Conservation (phyloP, 2,888 invertebrate species). For the Parapristionchus giblindavisi region DNA sequence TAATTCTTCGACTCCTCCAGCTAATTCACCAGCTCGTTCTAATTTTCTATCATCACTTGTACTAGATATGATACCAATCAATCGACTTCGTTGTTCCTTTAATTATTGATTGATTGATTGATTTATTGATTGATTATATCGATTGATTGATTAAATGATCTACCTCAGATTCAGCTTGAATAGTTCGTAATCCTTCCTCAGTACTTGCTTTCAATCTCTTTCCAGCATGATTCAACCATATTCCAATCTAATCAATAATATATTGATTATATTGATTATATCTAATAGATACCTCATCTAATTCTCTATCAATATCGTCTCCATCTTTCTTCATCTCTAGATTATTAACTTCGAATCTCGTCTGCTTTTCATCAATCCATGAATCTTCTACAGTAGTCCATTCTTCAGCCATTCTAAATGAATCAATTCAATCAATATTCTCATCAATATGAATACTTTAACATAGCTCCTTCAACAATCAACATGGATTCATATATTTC, state of each 20-base stretch:
- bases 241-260: conserved; percentile 20
- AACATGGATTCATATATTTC: conserved; percentile 73
- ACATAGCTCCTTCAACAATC: conserved; percentile 71
- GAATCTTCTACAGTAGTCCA: conserved; percentile 61
- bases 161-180: conserved; percentile 54
- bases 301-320: conserved; percentile 7
- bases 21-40: conserved; percentile 23
- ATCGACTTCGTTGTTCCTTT: conserved; percentile 18
- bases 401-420: conserved; percentile 56
- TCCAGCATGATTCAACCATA: conserved; percentile 50
- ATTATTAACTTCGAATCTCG: conserved; percentile 26
- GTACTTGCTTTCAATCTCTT: conserved; percentile 53
- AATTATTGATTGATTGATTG: not conserved
- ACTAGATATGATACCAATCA: conserved; percentile 23
- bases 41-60: conserved; percentile 15
- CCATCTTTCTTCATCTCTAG: not conserved
- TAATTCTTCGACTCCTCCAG: conserved; percentile 25
- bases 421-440: not conserved
- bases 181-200: conserved; percentile 48
- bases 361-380: conserved; percentile 51
- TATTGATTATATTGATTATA: not conserved
- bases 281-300: not conserved
- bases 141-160: not conserved
- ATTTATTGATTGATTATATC: not conserved
- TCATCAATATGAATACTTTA: conserved; percentile 47